A percentile compares a stretch with the other conserved stretches of the same genome.
These are phyloP conservation scores for Deroplatys truncata DNA, from an alignment of 2,888 invertebrate genomes.

Conservation along the genomic window DNA sequence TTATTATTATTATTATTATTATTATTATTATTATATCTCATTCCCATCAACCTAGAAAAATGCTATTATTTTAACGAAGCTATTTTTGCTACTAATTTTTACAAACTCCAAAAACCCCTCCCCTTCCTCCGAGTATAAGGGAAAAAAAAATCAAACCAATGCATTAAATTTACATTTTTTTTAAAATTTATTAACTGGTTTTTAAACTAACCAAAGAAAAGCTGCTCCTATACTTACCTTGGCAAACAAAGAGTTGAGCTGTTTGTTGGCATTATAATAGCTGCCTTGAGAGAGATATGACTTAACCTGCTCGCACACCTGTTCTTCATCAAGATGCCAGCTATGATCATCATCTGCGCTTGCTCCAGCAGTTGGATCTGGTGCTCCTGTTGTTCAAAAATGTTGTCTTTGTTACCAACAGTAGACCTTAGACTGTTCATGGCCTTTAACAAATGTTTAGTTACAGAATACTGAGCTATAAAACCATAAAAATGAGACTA, in stretches of 20 bases:
- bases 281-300: constrained; percentile 78
- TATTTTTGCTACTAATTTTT: no score
- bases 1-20: no score
- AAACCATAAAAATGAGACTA: no score
- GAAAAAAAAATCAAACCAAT: no score
- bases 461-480: no score
- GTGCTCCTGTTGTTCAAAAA: constrained; percentile 57
- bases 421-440: neutral
- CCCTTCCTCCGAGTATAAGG: no score
- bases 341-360: constrained; percentile 80
- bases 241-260: constrained; percentile 78
- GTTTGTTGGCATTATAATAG: constrained; percentile 79
- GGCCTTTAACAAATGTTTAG: no score
- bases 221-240: constrained; percentile 53
- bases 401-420: neutral
- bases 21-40: no score
- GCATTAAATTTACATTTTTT: no score
- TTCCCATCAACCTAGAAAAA: no score
- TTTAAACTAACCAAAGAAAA: constrained; percentile 23
- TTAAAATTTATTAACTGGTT: neutral
- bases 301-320: constrained; percentile 81
- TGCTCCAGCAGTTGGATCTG: constrained; percentile 83
- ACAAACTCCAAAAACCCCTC: no score
- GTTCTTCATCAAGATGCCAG: constrained; percentile 84
- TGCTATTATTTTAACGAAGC: no score